Conservation (phyloP, 2,888 invertebrate species). For the Nomada flava region DNA sequence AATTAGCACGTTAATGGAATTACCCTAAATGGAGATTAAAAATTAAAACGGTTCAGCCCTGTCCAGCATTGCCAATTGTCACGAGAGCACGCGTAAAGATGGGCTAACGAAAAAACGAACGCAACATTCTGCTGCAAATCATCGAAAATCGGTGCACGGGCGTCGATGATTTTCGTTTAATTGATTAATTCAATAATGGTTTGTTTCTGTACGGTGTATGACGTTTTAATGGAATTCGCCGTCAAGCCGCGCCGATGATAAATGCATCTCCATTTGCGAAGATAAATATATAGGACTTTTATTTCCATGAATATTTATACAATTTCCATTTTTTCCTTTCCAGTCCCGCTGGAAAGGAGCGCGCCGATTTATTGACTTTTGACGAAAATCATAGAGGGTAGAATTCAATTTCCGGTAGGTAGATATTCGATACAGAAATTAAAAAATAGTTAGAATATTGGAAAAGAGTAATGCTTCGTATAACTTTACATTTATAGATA, state of each 20-base stretch:
- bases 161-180: conserved; percentile 37
- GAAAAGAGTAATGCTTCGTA: neutral
- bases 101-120: neutral
- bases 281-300: conserved; percentile 25
- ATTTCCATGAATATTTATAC: conserved; percentile 19
- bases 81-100: conserved; percentile 5
- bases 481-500: neutral
- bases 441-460: neutral
- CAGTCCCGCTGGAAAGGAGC: neutral
- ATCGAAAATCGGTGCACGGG: conserved; percentile 10
- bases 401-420: neutral
- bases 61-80: conserved; percentile 13
- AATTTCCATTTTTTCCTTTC: neutral
- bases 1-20: conserved; percentile 58
- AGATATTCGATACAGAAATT: neutral
- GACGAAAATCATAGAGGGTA: neutral
- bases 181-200: conserved; percentile 51
- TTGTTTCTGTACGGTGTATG: conserved; percentile 13
- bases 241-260: conserved; percentile 19
- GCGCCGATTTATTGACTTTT: neutral
- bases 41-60: conserved; percentile 46
- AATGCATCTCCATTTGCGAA: conserved; percentile 31
- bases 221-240: conserved; percentile 41
- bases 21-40: conserved; percentile 54
- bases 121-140: conserved; percentile 11